Base-by-base conservation (phyloP, 2,113 vertebrate species). In the Ptilonorhynchus violaceus region DNA sequence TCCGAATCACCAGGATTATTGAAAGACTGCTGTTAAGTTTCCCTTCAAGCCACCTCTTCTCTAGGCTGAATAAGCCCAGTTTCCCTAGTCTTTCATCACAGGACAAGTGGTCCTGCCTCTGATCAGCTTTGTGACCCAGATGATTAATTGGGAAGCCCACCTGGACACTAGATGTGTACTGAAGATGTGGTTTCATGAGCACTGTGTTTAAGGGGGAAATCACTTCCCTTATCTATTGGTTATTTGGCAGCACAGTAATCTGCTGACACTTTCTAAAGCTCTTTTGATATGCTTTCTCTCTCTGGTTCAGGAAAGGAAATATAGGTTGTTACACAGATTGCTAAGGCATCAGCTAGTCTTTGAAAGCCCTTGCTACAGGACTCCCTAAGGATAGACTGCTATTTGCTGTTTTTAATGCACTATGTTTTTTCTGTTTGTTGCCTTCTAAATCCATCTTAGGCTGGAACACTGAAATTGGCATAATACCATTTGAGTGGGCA, bases 401-500 rank as follows among this genome's bases (percentile, higher is more conserved):
- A 62, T 92, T 89, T 67, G 15, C 35, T 85, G 24, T 1, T 85
- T 93, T 96, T 39, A 86, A 69, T 80, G 75, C 28, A 47, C 31
- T 67, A 15, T n/a, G 9, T 73, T 96, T 85, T 89, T 56, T 80
- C 46, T 85, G 31, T 67, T 90, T 77, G 50, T 70, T 89, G 76
- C 56, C 49, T 89, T 95, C 50, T 93, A 89, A 88, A 96, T 90
- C 63, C 70, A 58, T 93, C 83, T 89, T 93, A 78, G n/a, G 21
- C 70, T 78, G n/a, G 25, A 69, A 67, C 20, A 69, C 0, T 70
- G 59, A 90, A 94, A 96, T 58, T 96, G 86, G 86, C 76, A 69
- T 89, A 93, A 85, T 79, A 87, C 23, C 77, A 96, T 93, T 52
- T 42, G 79, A 69, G 83, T 35, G 81, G 80, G 92, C 92, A 79